phyloP scores from a whole-genome alignment of 2,113 vertebrate species.

The Bubo bubo region DNA sequence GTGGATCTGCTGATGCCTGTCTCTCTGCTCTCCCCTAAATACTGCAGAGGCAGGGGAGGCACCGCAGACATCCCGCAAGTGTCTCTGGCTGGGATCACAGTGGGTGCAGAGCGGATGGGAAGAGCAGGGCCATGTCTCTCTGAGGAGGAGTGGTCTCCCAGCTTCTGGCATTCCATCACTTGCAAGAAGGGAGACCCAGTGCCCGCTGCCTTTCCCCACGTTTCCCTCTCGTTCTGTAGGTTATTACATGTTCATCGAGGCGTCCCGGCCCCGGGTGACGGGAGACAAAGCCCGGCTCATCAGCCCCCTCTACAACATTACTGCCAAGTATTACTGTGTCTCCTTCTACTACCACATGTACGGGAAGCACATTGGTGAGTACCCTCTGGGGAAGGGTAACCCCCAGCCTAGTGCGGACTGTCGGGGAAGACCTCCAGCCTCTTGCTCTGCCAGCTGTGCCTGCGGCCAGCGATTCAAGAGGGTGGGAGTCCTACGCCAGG shows the following conservation, averaged over 20 bases:
- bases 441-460: background rate
- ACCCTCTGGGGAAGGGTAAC: background rate
- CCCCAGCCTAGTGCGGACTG: background rate
- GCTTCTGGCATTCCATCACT: fast-evolving
- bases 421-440: background rate
- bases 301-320: constrained; percentile 93
- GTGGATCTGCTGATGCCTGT: background rate
- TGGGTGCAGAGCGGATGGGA: background rate
- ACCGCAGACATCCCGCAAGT: fast-evolving
- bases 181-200: background rate
- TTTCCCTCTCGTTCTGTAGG: constrained; percentile 70
- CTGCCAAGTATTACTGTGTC: constrained; percentile 87
- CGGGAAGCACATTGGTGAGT: constrained; percentile 96
- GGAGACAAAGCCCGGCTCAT: constrained; percentile 92
- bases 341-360: constrained; percentile 99
- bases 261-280: constrained; percentile 84
- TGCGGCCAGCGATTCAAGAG: fast-evolving
- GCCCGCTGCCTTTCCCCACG: background rate
- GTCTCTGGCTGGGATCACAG: background rate
- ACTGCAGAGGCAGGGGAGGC: background rate
- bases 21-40: background rate
- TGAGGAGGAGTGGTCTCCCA: background rate
- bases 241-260: constrained; percentile 98
- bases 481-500: background rate
- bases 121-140: background rate